phyloP scores from a whole-genome alignment of 2,113 vertebrate species.

The Zosterops borbonicus region DNA sequence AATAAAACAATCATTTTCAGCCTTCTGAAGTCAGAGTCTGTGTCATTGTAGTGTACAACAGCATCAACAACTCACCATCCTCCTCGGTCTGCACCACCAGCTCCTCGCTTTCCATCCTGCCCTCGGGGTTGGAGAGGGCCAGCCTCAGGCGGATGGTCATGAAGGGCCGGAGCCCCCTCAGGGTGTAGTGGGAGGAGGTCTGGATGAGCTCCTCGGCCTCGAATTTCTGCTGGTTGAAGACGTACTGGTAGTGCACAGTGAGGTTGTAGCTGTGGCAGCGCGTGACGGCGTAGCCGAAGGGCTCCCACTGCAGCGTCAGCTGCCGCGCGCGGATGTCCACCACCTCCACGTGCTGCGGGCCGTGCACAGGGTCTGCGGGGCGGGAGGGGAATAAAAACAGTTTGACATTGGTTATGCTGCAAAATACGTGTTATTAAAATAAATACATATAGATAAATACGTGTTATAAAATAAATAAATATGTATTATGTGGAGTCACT shows the following conservation, averaged over 20 bases:
- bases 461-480: too few relatives aligned
- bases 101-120: conserved; percentile 94
- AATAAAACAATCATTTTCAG: too few relatives aligned
- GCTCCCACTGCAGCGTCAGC: conserved; percentile 95
- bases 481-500: too few relatives aligned
- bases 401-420: too few relatives aligned
- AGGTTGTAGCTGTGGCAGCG: conserved; percentile 98
- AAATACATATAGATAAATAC: too few relatives aligned
- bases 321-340: conserved; percentile 93
- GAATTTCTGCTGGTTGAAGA: conserved; percentile 93
- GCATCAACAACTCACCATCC: conserved; percentile 77
- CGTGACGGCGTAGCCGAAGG: conserved; percentile 92
- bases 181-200: conserved; percentile 93
- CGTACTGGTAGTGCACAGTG: conserved; percentile 94
- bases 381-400: not conserved
- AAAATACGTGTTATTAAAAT: too few relatives aligned
- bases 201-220: conserved; percentile 90
- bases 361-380: conserved; percentile 88
- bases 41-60: too few relatives aligned
- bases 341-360: conserved; percentile 91
- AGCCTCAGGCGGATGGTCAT: conserved; percentile 89
- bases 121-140: conserved; percentile 92
- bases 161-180: conserved; percentile 89
- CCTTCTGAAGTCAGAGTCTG: too few relatives aligned
- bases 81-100: conserved; percentile 95